phyloP scores from a whole-genome alignment of 2,113 vertebrate genomes.

The Nycticebus coucang region DNA sequence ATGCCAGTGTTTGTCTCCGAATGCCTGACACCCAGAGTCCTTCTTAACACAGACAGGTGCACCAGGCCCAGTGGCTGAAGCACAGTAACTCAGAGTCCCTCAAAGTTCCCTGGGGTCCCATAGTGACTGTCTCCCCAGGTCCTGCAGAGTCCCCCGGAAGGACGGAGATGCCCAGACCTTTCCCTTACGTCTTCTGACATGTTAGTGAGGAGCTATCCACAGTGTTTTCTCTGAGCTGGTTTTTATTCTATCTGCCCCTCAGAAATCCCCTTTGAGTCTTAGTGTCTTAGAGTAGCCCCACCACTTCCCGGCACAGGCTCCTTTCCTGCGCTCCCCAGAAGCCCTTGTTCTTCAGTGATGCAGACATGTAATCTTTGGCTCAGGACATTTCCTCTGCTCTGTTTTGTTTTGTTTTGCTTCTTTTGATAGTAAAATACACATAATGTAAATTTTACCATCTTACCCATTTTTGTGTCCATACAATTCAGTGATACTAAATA shows the following conservation, averaged over 20 bases:
- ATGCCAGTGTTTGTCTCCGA: background rate
- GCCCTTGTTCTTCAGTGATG: background rate
- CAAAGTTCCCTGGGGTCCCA: background rate
- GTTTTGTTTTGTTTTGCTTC: background rate
- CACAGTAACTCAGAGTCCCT: background rate
- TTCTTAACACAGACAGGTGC: background rate
- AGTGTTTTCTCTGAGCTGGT: background rate
- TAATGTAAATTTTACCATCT: background rate
- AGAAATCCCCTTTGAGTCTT: too few species aligned
- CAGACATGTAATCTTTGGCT: background rate
- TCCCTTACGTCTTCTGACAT: background rate
- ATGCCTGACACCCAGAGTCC: too few species aligned
- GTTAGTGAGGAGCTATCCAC: background rate
- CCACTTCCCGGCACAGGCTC: background rate
- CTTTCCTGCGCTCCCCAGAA: background rate
- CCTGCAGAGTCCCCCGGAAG: background rate
- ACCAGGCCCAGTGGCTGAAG: background rate
- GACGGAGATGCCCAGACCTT: background rate
- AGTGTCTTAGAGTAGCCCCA: background rate
- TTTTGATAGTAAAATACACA: background rate
- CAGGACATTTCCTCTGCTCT: background rate
- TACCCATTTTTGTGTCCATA: background rate
- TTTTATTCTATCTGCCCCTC: too few species aligned
- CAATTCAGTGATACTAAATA: background rate
- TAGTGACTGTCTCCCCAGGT: background rate